Evolutionary conservation across 64 coral and sea anemone species (phyloP), one percentile per base, ranked within the genome.

Genomic region (Actinia equina): DNA sequence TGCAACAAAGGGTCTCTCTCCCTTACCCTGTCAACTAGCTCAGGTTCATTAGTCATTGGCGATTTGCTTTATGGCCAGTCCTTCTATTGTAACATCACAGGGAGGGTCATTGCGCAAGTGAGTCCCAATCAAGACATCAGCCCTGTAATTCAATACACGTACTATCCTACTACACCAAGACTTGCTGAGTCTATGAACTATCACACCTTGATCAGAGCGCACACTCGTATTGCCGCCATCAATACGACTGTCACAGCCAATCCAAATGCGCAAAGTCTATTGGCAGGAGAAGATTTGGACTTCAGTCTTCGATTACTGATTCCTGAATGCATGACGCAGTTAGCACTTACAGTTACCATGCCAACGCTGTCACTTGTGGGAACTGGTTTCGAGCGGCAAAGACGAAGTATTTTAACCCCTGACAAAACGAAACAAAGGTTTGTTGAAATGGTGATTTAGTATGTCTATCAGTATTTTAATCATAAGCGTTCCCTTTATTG

Each of bases 281-380:
- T 87, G 59, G 91, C 94, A 52, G 94, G 91, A 17, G 87, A 96
- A 84, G 70, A 82, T 26, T 63, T 96, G n/a, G 86, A 91, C 77
- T 91, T 93, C 22, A 88, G 62, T 18, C 25, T 96, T 55, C 49
- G 22, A 11, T 63, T 93, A 70, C 56, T 81, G 26, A 84, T 96
- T 14, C 94, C 94, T 22, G 94, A 96, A 25, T 93, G 94, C 88
- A 15, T 82, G 44, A 96, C 94, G 30, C 81, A 25, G 10, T 77
- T 96, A 27, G 84, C 58, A 51, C 87, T 93, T 12, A 46, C 55
- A 16, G 52, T 96, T 51, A 26, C 80, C 41, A 25, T 91, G 17
- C 94, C 94, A 13, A 86, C 82, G 20, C 76, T 93, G 44, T 57
- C 88, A 10, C 58, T 12, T 1, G 80, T 18, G 43, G 90, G 86